Evolutionary conservation across 23 tunicate species (phyloP), one percentile per base, ranked within the genome.

Genomic region (Trididemnum nubilum): DNA sequence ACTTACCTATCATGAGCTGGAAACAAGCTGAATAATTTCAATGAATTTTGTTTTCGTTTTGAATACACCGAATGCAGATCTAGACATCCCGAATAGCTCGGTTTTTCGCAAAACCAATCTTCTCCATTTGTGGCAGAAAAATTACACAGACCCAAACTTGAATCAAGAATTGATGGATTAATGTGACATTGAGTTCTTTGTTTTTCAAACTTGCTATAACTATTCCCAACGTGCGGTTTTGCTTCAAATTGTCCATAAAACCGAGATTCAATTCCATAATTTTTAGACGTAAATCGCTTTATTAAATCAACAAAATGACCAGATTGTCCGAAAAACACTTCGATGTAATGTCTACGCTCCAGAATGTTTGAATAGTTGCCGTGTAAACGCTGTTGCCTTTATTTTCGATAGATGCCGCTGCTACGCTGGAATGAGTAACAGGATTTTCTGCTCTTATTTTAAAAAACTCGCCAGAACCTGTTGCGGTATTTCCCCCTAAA

Each of bases 1-100:
- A 5, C 33, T 73, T 49, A 85, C 88, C 82, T 64, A 51, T 85
- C 82, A 51, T 85, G 39, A 27, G 25, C 33, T 2, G 88, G 88
- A 64, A 85, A 76, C 2, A 76, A 1, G 29, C 65, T 24, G 30
- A 85, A 85, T 24, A 85, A 33, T 32, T 76, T 70, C 51, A 85
- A 29, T 26, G 88, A 78, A 44, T 63, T 84, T 27, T 26, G 34
- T 26, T 27, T 38, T 39, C 81, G n/a, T 40, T 36, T 63, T 9
- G 60, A 39, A 28, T 73, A 73, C 7, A 73, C 79, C 7, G 79
- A 23, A 73, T 73, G 28, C 27, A 80, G 52, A 33, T 64, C 33
- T 2, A 2, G 2, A 64, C 84, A 80, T 2, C 23, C 54, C 7
- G 50, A 33, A 34, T 18, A 5, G 32, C 70, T 64, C n/a, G 84